Conservation (phyloP, 1,140 invertebrate genomes). For the Ephestia elutella region DNA sequence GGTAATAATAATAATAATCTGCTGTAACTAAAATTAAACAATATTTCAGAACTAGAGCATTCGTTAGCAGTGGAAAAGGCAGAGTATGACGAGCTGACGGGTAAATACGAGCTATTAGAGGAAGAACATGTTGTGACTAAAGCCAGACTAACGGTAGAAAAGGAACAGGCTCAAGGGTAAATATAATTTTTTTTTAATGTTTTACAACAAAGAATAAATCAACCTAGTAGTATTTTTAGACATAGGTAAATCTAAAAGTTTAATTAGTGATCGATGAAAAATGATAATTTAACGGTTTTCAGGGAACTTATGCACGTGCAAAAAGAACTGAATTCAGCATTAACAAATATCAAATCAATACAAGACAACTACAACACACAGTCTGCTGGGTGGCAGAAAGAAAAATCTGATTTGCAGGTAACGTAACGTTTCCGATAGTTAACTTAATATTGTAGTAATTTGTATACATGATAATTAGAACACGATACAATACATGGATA, state of each 20-base stretch:
- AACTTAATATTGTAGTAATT: too few species aligned
- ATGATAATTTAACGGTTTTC: not conserved
- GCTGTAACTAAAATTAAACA: constrained; percentile 20
- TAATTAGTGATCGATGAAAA: too few species aligned
- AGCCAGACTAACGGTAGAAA: constrained; percentile 84
- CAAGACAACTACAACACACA: constrained; percentile 81
- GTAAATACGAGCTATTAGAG: constrained; percentile 87
- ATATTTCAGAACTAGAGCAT: constrained; percentile 78
- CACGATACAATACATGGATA: too few species aligned
- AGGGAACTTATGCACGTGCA: constrained; percentile 63
- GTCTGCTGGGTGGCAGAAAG: constrained; percentile 83
- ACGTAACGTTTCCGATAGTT: constrained; percentile 16
- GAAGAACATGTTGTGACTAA: constrained; percentile 88
- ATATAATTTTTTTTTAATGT: constrained; percentile 11
- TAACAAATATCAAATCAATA: constrained; percentile 80
- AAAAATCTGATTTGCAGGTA: constrained; percentile 83
- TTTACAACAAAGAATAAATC: too few species aligned
- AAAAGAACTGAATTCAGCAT: constrained; percentile 76
- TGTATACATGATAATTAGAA: too few species aligned
- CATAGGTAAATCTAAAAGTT: too few species aligned
- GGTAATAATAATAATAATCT: too few species aligned
- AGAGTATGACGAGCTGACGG: constrained; percentile 86
- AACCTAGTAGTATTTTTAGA: too few species aligned
- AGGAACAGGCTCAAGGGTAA: constrained; percentile 78
- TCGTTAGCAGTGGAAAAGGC: constrained; percentile 79